A percentile compares a stretch with the other conserved stretches of the same genome.
phyloP scores from a whole-genome alignment of 2,797 vertebrate genomes.

The Enteromius unitaeniatus region DNA sequence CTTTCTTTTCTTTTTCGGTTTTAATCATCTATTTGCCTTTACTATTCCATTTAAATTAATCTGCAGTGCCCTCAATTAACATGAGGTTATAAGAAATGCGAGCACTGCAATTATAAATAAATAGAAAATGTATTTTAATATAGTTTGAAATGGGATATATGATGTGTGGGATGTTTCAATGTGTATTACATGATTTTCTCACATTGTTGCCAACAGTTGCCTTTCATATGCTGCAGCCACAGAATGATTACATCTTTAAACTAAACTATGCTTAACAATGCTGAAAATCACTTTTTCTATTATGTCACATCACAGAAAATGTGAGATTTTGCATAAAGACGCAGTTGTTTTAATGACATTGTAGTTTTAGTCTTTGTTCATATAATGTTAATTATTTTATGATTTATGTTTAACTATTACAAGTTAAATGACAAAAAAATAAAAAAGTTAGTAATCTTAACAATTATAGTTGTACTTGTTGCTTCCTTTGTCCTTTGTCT shows the following conservation, averaged over 20 bases:
- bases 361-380: background rate
- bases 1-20: background rate
- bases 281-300: background rate
- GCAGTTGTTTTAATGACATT: background rate
- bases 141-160: background rate
- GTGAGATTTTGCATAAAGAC: background rate
- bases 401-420: background rate
- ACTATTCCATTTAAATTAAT: background rate
- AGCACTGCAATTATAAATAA: conserved; percentile 15
- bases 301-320: background rate
- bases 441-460: background rate
- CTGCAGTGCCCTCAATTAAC: conserved; percentile 16
- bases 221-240: background rate
- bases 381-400: too few relatives aligned
- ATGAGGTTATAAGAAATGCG: background rate
- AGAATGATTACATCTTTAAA: background rate
- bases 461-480: background rate
- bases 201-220: background rate
- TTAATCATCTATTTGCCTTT: background rate
- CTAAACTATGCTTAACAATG: background rate
- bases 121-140: background rate
- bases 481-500: background rate
- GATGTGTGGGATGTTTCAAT: conserved; percentile 7
- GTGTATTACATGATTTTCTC: background rate
- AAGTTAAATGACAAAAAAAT: too few relatives aligned